Conservation (phyloP, 2,797 vertebrate genomes). For the Furcifer pardalis region DNA sequence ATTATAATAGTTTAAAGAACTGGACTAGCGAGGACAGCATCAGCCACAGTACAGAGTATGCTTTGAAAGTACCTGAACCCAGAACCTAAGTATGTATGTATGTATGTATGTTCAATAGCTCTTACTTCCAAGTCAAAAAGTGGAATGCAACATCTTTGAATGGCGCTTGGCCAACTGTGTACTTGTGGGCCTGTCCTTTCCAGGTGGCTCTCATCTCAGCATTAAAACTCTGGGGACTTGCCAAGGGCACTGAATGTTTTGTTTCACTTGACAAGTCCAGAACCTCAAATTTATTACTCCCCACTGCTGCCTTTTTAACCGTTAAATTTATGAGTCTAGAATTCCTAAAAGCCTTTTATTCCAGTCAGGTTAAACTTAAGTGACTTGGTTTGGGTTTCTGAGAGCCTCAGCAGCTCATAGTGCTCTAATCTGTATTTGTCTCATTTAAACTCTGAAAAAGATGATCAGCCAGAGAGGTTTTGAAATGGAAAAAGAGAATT, state of each 20-base stretch:
- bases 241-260: neutral
- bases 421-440: too few species aligned
- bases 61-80: too few species aligned
- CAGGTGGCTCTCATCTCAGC: neutral
- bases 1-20: too few species aligned
- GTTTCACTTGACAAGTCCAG: neutral
- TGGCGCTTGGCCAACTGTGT: neutral
- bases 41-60: too few species aligned
- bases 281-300: neutral
- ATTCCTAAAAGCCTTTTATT: neutral
- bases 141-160: neutral
- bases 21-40: too few species aligned
- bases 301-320: neutral
- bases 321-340: neutral
- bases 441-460: too few species aligned
- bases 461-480: neutral
- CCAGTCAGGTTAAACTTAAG: neutral
- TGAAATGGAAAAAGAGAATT: neutral
- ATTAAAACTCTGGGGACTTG: neutral
- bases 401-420: too few species aligned
- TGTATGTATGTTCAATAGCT: too few species aligned
- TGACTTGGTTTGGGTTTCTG: neutral
- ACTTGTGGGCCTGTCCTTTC: neutral
- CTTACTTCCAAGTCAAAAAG: too few species aligned
- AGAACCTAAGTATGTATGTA: too few species aligned